Evolutionary conservation across 30 jellyfish, hydroid and myxozoan species (phyloP).

Genomic region (Catostylus mosaicus): DNA sequence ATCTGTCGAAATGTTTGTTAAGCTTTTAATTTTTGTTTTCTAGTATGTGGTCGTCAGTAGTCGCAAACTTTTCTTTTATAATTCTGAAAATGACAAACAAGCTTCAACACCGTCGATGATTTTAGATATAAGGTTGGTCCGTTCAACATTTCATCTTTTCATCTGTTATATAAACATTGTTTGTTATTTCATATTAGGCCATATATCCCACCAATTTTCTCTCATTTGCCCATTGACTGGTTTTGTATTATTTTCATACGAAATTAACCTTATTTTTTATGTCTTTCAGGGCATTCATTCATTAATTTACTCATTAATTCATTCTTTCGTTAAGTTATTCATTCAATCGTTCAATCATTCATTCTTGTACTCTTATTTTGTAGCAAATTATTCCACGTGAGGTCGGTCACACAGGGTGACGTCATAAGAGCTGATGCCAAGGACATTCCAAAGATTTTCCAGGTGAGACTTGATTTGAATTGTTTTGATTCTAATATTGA

Average conservation of each 20-base stretch:
- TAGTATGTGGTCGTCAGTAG: constrained; percentile 89
- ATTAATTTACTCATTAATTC: too few relatives aligned
- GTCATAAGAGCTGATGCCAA: constrained; percentile 90
- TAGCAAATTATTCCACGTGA: constrained; percentile 91
- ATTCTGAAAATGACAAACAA: constrained; percentile 80
- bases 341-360: too few relatives aligned
- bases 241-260: too few relatives aligned
- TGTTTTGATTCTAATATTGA: too few relatives aligned
- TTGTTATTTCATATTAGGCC: too few relatives aligned
- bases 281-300: too few relatives aligned
- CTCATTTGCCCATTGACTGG: too few relatives aligned
- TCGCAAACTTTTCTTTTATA: constrained; percentile 85
- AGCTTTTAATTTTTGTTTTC: too few relatives aligned
- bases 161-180: background rate
- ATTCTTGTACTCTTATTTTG: constrained; percentile 1
- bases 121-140: constrained; percentile 74
- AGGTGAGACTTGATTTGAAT: constrained; percentile 52
- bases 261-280: too few relatives aligned
- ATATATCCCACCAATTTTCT: too few relatives aligned
- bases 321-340: too few relatives aligned
- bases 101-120: constrained; percentile 90
- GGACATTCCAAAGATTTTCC: constrained; percentile 95
- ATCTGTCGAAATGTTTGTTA: too few relatives aligned
- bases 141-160: background rate
- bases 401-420: constrained; percentile 94